These are phyloP conservation scores for Thera britannica DNA, from an alignment of 2,888 invertebrate species.

Conservation along the genomic window DNA sequence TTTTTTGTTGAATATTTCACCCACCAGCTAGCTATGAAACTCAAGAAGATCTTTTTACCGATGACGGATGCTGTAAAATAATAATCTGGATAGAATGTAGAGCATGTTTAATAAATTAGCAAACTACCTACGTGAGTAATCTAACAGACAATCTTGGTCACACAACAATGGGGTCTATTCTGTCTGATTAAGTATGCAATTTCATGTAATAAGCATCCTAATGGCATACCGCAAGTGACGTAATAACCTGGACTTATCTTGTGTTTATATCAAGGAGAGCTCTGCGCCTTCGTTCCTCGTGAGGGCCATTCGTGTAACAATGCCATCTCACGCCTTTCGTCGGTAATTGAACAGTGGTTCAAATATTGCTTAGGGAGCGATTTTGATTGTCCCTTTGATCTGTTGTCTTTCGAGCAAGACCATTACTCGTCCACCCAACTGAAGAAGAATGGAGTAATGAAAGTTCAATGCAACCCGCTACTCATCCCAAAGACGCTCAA, in stretches of 20 bases:
- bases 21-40: slow-evolving; percentile 73
- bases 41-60: slow-evolving; percentile 71
- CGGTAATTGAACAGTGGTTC: slow-evolving; percentile 39
- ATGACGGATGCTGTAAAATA: slow-evolving; percentile 61
- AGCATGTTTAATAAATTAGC: slow-evolving; percentile 46
- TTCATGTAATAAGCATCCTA: slow-evolving; percentile 28
- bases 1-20: slow-evolving; percentile 62
- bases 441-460: background rate
- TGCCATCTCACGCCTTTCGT: slow-evolving; percentile 53
- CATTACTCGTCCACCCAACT: background rate
- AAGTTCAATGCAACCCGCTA: background rate
- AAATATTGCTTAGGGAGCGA: slow-evolving; percentile 34
- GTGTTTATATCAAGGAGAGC: slow-evolving; percentile 49
- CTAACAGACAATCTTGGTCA: slow-evolving; percentile 34
- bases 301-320: slow-evolving; percentile 57
- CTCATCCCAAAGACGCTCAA: background rate
- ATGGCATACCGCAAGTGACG: slow-evolving; percentile 28
- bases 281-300: slow-evolving; percentile 52
- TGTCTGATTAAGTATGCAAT: slow-evolving; percentile 27
- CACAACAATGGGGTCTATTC: slow-evolving; percentile 31
- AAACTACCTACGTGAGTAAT: slow-evolving; percentile 43
- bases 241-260: slow-evolving; percentile 35
- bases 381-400: slow-evolving; percentile 10
- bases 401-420: background rate
- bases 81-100: slow-evolving; percentile 40